Evolutionary conservation across 2,113 vertebrate genomes (phyloP), one percentile per base, ranked within the genome.

Genomic region (Thunnus maccoyii): DNA sequence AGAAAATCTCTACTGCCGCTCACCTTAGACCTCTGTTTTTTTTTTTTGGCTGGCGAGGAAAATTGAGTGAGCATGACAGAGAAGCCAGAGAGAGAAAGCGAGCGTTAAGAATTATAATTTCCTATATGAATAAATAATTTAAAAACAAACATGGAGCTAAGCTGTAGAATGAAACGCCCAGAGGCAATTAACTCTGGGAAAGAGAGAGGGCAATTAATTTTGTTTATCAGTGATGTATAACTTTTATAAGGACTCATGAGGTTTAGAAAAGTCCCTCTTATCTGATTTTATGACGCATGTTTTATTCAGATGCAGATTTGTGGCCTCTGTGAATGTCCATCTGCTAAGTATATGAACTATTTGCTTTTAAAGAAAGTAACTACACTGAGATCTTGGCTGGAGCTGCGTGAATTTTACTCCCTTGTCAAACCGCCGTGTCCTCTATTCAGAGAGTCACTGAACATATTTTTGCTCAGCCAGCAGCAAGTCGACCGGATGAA

Each of bases 131-230:
- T 92, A 84, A 92, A 92, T 92, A 75, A 90, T 87, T 77, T 54
- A 67, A 79, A 83, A 83, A 58, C 46, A 91, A 82, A 86, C 81
- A 80, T 3, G 22, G 60, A 69, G 52, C 76, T 71, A 51, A 79
- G 80, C 51, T 76, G 73, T 66, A 58, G 46, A 63, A 77, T 70
- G 51, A 82, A 86, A 86, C 30, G 52, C 79, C 76, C 78, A 64
- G 72, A 90, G 85, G 86, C 89, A 92, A 89, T 89, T 87, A 88
- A 89, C 69, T 85, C 13, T 0, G 25, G 69, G 71, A 88, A 80
- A 82, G 64, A 62, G 85, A 85, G 72, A 86, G 76, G 73, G 90
- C 78, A 88, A 91, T 94, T 90, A 78, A 85, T 86, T 88, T 76
- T 80, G 85, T 89, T 92, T 90, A 88, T 88, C 63, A 57, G 74